Evolutionary conservation across 2,113 vertebrate genomes (phyloP).

Genomic region (Theristicus caerulescens): DNA sequence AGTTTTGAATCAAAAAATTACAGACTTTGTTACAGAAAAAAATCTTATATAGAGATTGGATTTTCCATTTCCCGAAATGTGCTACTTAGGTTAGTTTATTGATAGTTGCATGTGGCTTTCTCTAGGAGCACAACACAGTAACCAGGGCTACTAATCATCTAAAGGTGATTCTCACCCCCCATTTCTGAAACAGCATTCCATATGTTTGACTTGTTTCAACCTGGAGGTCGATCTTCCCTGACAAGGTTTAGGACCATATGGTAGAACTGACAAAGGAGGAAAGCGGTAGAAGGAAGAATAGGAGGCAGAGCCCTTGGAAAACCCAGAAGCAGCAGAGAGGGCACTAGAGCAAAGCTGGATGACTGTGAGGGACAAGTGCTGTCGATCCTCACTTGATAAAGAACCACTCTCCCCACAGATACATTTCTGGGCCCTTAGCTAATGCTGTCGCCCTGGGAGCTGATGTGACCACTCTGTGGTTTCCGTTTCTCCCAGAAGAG

Average conservation of each 20-base stretch:
- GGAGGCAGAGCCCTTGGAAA: not conserved
- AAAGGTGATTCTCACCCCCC: not conserved
- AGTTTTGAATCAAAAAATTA: not conserved
- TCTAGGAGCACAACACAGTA: not conserved
- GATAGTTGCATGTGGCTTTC: not conserved
- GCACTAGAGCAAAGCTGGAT: not conserved
- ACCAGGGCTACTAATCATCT: not conserved
- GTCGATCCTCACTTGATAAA: not conserved
- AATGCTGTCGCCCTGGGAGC: not conserved
- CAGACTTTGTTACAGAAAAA: not conserved
- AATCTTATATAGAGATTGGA: not conserved
- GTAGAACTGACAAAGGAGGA: not conserved
- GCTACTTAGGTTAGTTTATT: not conserved
- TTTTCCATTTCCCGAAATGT: not conserved
- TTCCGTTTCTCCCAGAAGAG: not conserved
- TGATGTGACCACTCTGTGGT: not conserved
- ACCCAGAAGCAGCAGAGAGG: not conserved
- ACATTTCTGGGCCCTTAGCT: not conserved
- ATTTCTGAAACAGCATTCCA: not conserved
- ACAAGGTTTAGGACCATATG: not conserved
- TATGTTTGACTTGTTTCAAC: not conserved
- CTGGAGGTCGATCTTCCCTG: not conserved
- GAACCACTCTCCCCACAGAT: not conserved
- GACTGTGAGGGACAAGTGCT: not conserved
- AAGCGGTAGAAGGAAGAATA: not conserved